Evolutionary conservation across 2,113 vertebrate genomes (phyloP).

Genomic region (Neomonachus schauinslandi): DNA sequence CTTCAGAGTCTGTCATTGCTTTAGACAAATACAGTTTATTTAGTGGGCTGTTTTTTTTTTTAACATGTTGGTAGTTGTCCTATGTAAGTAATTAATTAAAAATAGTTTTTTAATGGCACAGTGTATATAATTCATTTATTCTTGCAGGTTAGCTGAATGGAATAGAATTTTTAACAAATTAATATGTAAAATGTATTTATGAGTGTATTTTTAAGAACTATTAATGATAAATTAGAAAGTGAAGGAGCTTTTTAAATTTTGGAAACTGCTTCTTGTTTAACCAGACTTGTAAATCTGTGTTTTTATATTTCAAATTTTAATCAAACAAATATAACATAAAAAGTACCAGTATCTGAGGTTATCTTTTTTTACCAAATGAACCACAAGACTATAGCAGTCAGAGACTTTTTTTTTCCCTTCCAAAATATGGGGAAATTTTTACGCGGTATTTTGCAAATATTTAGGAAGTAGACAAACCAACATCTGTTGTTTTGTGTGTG

Average conservation of each 20-base stretch:
- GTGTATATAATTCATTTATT: constrained; percentile 29
- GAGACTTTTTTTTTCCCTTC: background rate
- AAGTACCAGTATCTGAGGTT: constrained; percentile 27
- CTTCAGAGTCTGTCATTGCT: constrained; percentile 49
- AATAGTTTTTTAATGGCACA: constrained; percentile 9
- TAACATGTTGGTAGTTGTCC: constrained; percentile 31
- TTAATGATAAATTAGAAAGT: constrained; percentile 28
- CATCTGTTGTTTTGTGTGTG: background rate
- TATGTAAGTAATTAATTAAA: constrained; percentile 10
- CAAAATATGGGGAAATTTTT: background rate
- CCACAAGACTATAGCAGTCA: background rate
- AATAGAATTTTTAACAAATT: constrained; percentile 31
- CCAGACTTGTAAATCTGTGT: constrained; percentile 15
- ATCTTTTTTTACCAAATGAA: constrained; percentile 25
- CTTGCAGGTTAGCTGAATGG: background rate
- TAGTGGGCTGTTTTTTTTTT: background rate
- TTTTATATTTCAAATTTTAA: constrained; percentile 46
- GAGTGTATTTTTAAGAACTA: constrained; percentile 23
- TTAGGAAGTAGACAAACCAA: constrained; percentile 30
- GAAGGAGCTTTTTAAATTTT: constrained; percentile 27
- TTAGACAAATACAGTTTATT: constrained; percentile 48
- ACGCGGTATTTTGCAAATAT: background rate
- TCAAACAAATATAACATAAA: constrained; percentile 11
- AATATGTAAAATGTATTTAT: constrained; percentile 28
- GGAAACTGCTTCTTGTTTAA: constrained; percentile 31